Conservation (phyloP, 1,140 invertebrate species). For the Lanistes nyassanus region DNA sequence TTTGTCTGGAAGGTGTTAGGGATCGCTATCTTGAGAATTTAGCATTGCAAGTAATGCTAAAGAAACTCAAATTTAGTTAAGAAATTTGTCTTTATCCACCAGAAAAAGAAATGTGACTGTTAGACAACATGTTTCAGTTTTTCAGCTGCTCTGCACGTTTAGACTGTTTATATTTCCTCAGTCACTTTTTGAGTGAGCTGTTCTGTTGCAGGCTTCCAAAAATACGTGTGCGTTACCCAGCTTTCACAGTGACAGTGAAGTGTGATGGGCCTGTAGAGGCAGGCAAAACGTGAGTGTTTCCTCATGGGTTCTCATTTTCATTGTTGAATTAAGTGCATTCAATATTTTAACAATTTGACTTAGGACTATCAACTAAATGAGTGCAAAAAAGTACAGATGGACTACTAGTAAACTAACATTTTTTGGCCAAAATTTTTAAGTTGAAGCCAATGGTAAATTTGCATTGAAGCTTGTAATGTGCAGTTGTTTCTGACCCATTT, state of each 20-base stretch:
- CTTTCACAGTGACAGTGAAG: slow-evolving; percentile 29
- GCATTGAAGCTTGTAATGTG: background rate
- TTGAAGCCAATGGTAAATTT: too few relatives aligned
- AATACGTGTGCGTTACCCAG: slow-evolving; percentile 25
- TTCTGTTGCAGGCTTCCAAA: slow-evolving; percentile 21
- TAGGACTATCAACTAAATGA: too few relatives aligned
- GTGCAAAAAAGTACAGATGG: too few relatives aligned
- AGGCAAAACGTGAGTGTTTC: slow-evolving; percentile 18
- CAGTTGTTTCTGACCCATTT: background rate
- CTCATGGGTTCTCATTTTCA: background rate
- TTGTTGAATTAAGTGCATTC: background rate
- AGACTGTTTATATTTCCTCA: background rate
- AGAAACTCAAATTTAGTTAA: too few relatives aligned
- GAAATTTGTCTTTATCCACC: too few relatives aligned
- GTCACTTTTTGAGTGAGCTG: background rate
- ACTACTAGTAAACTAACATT: too few relatives aligned
- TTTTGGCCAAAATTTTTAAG: too few relatives aligned
- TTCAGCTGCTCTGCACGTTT: background rate
- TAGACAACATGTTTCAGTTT: background rate
- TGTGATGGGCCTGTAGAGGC: slow-evolving; percentile 28
- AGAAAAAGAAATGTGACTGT: too few relatives aligned
- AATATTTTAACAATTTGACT: too few relatives aligned
- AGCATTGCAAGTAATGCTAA: too few relatives aligned
- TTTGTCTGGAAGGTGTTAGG: too few relatives aligned
- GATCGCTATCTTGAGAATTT: too few relatives aligned